Percentiles rank a stretch among this genome's conserved stretches.
Conservation (phyloP, 2,888 invertebrate species). For the Diaperis boleti region DNA sequence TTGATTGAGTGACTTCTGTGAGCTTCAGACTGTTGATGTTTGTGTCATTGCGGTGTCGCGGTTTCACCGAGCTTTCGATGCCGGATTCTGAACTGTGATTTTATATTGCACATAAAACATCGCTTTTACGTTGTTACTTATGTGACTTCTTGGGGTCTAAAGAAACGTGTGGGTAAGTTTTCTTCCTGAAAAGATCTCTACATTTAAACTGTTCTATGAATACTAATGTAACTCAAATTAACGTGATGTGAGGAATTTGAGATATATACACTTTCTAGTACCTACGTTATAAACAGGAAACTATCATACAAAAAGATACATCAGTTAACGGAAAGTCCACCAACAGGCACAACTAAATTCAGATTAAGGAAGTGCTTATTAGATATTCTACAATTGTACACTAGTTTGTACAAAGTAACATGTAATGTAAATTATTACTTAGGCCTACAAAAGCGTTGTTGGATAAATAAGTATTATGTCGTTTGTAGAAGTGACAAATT, state of each 20-base stretch:
- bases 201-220: neutral
- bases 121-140: too few relatives aligned
- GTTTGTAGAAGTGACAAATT: too few relatives aligned
- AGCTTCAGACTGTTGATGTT: slow-evolving; percentile 21
- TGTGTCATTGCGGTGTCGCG: slow-evolving; percentile 16
- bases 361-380: too few relatives aligned
- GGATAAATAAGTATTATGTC: slow-evolving; percentile 9
- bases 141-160: slow-evolving; percentile 1
- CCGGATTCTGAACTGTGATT: slow-evolving; percentile 1
- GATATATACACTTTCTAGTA: too few relatives aligned
- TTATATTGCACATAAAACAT: slow-evolving; percentile 15
- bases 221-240: neutral
- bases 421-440: slow-evolving; percentile 9
- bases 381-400: too few relatives aligned
- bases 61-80: neutral
- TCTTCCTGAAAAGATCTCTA: neutral
- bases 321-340: too few relatives aligned
- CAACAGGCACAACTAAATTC: too few relatives aligned
- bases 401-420: too few relatives aligned
- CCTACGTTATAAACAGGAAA: too few relatives aligned
- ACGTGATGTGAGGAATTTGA: neutral
- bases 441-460: slow-evolving; percentile 23
- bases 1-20: slow-evolving; percentile 52
- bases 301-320: too few relatives aligned
- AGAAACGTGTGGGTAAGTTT: slow-evolving; percentile 19